Conservation (phyloP, 2,113 vertebrate species). For the Herpailurus yagouaroundi region DNA sequence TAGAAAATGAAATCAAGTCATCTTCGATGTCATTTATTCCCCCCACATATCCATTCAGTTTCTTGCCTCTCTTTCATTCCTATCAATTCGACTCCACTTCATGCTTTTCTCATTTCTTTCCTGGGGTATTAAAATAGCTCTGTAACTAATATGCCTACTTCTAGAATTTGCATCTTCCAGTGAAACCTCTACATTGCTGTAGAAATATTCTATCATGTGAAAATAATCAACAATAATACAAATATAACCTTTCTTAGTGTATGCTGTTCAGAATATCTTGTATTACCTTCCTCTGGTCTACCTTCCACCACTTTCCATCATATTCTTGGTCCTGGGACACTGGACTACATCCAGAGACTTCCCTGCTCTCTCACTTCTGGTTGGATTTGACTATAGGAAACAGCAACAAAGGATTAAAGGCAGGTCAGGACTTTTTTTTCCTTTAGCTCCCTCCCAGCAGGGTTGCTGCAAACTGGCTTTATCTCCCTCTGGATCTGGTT, state of each 20-base stretch:
- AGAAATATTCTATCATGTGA: background rate
- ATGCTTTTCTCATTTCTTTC: background rate
- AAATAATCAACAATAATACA: background rate
- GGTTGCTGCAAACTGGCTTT: background rate
- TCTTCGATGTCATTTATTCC: background rate
- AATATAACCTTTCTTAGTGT: background rate
- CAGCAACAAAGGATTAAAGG: background rate
- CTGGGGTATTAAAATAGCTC: background rate
- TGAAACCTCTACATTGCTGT: background rate
- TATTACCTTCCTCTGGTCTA: background rate
- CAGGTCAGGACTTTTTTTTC: background rate
- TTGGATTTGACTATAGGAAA: background rate
- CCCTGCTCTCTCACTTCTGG: background rate
- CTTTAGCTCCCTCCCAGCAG: background rate
- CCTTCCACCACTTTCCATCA: background rate
- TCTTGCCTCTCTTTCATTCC: background rate
- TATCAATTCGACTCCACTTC: background rate
- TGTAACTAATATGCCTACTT: background rate
- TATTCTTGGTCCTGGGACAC: background rate
- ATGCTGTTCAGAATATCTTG: background rate
- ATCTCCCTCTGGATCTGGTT: background rate
- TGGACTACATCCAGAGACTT: background rate
- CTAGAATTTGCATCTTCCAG: background rate
- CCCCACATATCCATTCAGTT: background rate
- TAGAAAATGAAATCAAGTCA: slow-evolving; percentile 24